These are phyloP conservation scores for Tillus elongatus DNA, from an alignment of 2,888 invertebrate genomes.

Conservation along the genomic window DNA sequence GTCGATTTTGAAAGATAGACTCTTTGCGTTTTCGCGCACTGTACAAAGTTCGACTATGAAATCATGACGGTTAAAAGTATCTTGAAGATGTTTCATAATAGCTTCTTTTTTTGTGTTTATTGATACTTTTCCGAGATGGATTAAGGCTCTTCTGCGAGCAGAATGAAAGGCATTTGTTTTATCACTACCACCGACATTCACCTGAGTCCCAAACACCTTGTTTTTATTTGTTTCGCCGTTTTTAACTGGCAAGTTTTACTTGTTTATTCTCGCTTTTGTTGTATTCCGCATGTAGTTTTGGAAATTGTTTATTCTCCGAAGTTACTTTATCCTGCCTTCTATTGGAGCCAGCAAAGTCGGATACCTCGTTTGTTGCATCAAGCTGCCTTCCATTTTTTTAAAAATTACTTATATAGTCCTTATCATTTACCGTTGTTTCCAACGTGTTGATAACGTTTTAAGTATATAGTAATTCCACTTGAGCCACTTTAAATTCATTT, in stretches of 20 bases:
- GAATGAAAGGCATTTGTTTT: not conserved
- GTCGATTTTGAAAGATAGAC: not conserved
- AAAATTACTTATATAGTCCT: not conserved
- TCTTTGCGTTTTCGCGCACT: constrained; percentile 1
- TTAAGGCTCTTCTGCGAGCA: not conserved
- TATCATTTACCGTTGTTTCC: not conserved
- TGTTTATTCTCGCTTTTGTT: not conserved
- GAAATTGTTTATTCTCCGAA: too few relatives aligned
- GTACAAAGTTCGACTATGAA: not conserved
- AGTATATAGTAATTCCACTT: not conserved
- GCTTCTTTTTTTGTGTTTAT: not conserved
- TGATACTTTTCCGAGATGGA: not conserved
- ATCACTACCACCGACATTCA: not conserved
- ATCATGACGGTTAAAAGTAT: not conserved
- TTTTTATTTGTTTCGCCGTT: not conserved
- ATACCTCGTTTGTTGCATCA: not conserved
- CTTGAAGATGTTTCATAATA: not conserved
- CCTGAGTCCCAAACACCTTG: not conserved
- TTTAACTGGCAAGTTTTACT: not conserved
- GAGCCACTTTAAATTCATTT: not conserved
- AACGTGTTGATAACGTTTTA: not conserved
- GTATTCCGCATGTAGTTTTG: too few relatives aligned
- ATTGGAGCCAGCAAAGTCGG: not conserved
- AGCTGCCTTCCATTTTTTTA: not conserved
- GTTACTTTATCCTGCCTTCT: too few relatives aligned